Base-by-base conservation (phyloP, 2,113 vertebrate genomes). In the Charadrius vociferus region DNA sequence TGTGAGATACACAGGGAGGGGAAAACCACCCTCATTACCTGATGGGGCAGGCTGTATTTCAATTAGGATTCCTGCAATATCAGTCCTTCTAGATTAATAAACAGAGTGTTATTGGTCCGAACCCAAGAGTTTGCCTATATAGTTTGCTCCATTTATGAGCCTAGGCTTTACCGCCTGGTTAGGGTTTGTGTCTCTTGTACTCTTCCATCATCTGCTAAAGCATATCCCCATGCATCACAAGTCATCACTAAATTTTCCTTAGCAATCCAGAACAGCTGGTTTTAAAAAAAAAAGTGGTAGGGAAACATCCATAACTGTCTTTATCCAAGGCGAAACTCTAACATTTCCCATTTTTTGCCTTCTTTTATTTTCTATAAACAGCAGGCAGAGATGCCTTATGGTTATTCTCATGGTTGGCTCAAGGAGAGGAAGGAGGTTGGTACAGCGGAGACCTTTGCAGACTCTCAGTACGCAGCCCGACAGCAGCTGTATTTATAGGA, bases 31-130 rank as follows among this genome's bases (percentile, higher is more conserved):
- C 47, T 19, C 14, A 37, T 10, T 65, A 14, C 0, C 0, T 11
- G 43, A 34, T 1, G 3, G 12, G 22, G 4, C 20, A 37, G n/a
- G n/a, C 55, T 75, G 43, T 18, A 27, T 29, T 52, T 29, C 45
- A 65, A 13, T 36, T 36, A 27, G 2, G 3, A n/a, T 47, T 65
- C 79, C 65, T 53, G 49, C 49, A 47, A 52, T 0, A 37, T 23
- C 61, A 37, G 17, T 14, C 32, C 30, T 79, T 37, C 72, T 45
- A 24, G 18, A 22, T 37, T 14, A 50, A 84, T 16, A 73, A 73
- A 63, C 1, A 32, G 32, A 49, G 24, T 1, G 1, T 22, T 53
- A 61, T 34, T 0, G 0, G 20, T 39, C 27, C 0, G 0, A 71
- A 86, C 8, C 29, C 3, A 4, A 24, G 47, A 19, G 12, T 45